Evolutionary conservation across 2,888 invertebrate species (phyloP).

Genomic region (Stenchaetothrips biformis): DNA sequence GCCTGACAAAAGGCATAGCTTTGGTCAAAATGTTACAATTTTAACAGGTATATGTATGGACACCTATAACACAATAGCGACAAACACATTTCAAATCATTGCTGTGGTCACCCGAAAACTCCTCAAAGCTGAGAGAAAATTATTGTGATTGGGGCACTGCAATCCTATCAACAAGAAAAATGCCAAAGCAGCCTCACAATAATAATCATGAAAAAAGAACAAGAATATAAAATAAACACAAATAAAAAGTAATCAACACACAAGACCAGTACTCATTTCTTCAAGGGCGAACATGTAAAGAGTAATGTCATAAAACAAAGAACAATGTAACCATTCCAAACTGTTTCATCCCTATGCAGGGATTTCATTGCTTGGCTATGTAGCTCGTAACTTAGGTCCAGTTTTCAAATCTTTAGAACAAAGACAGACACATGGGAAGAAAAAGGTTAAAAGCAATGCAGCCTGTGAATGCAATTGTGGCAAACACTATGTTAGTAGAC

Average conservation of each 20-base stretch:
- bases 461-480: slow-evolving; percentile 8
- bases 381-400: not conserved
- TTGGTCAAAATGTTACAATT: not conserved
- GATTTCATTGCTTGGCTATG: not conserved
- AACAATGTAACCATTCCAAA: not conserved
- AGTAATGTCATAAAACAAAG: not conserved
- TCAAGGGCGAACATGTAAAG: not conserved
- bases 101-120: no score
- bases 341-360: not conserved
- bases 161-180: no score
- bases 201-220: no score
- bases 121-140: no score
- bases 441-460: slow-evolving; percentile 21
- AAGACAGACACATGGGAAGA: slow-evolving; percentile 16
- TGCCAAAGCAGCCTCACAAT: no score
- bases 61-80: no score
- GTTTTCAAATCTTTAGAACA: slow-evolving; percentile 19
- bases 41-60: not conserved
- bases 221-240: not conserved
- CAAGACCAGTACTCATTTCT: no score
- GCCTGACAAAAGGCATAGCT: not conserved
- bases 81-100: no score
- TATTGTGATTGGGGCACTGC: no score
- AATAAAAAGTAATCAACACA: not conserved
- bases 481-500: slow-evolving; percentile 19